Conservation (phyloP, 2,113 vertebrate species). For the Microtus ochrogaster region DNA sequence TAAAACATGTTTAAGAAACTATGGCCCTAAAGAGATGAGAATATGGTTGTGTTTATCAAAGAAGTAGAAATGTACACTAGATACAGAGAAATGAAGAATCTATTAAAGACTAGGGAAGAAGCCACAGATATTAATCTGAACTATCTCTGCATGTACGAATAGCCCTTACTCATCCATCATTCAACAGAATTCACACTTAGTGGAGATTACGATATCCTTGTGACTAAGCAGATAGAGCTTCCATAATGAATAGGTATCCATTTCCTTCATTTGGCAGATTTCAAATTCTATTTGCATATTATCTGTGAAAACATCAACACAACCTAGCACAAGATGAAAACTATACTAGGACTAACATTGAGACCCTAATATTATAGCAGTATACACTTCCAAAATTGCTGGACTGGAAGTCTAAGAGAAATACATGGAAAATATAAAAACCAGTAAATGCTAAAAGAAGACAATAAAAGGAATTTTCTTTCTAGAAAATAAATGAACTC, state of each 20-base stretch:
- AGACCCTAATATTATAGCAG: background rate
- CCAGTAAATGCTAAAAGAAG: background rate
- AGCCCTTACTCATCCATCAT: background rate
- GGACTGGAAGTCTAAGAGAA: background rate
- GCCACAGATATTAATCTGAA: too few relatives aligned
- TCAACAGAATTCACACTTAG: background rate
- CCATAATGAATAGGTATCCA: background rate
- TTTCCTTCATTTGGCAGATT: background rate
- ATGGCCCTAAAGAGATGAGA: background rate
- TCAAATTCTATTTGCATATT: background rate
- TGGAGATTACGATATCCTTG: too few relatives aligned
- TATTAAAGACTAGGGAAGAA: background rate
- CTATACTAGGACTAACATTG: background rate
- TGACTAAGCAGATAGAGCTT: background rate
- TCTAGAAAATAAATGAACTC: background rate
- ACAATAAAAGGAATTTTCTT: background rate
- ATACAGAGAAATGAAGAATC: background rate
- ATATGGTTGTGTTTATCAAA: background rate
- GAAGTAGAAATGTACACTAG: background rate
- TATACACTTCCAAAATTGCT: background rate
- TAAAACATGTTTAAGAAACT: background rate
- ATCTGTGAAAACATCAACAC: background rate
- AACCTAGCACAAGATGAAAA: background rate
- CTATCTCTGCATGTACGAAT: accelerated
- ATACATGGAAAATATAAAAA: background rate